Evolutionary conservation across 2,888 invertebrate genomes (phyloP), one percentile per base, ranked within the genome.

Genomic region (Cheilosia soror): DNA sequence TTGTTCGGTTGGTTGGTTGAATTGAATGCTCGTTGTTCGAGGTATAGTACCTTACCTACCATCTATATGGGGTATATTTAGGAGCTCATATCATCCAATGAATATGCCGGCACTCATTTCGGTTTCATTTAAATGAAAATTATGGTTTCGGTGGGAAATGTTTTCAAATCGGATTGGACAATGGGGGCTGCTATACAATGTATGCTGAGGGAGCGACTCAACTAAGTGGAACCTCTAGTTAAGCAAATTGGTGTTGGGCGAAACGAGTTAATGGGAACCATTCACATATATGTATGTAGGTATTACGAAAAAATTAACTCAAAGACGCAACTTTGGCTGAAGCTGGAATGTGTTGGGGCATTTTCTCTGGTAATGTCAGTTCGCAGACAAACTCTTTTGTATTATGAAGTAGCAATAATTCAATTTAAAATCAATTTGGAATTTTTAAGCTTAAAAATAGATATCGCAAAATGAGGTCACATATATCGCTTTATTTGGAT

Each of bases 11-110:
- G 60, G 57, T 53, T 57, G 11, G 4, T 20, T 11, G 72, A 62
- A 63, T 53, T 71, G 57, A 49, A 71, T 71, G 47, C 55, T 62
- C 55, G 49, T 47, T 65, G 27, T 62, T 66, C 42, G 60, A 27
- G 58, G 57, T 69, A 58, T 55, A 40, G 51, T 4, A 20, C 20
- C 20, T 25, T 25, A 53, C n/a, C 29, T 15, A 57, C 44, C 66
- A 29, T 44, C 31, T 37, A 13, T 31, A 42, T 33, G 80, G 29
- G 60, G 66, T 49, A 71, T 78, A 71, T 69, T 71, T 57, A 63
- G 63, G 40, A 71, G 58, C 63, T 63, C 79, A 73, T 79, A 79
- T 63, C 57, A 51, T 71, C 63, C 78, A 33, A 42, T 63, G 62
- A 57, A 60, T 69, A 69, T 53, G 37, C 55, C 33, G 55, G 55